phyloP scores from a whole-genome alignment of 2,113 vertebrate genomes.

The Tragelaphus imberbis region DNA sequence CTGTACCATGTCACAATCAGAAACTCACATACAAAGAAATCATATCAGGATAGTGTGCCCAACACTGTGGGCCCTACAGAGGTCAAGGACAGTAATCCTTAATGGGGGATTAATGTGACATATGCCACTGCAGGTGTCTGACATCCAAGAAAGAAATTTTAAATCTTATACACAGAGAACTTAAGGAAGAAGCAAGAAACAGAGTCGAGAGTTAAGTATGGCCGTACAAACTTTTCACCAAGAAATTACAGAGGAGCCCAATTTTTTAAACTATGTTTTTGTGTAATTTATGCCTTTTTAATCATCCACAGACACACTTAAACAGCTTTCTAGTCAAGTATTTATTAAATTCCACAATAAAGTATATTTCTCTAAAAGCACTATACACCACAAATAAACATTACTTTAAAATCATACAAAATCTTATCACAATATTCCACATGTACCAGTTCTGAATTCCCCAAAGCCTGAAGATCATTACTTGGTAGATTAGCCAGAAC shows the following conservation, averaged over 20 bases:
- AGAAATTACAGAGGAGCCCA: background rate
- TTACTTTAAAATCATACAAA: background rate
- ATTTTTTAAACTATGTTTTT: background rate
- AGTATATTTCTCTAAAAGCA: background rate
- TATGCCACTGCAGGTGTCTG: background rate
- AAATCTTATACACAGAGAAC: background rate
- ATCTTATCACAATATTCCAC: background rate
- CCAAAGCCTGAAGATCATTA: background rate
- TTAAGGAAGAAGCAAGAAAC: background rate
- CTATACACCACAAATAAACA: background rate
- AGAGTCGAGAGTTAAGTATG: background rate
- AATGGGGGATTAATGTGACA: background rate
- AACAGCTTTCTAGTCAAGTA: background rate
- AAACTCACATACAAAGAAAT: background rate
- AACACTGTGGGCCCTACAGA: background rate
- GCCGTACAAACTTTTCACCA: background rate
- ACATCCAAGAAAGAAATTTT: background rate
- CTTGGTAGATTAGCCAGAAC: background rate
- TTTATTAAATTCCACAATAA: background rate
- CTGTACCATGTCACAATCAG: background rate
- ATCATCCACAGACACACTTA: background rate
- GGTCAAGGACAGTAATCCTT: background rate
- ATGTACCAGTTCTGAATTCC: background rate
- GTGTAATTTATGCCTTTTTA: background rate
- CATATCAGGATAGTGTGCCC: background rate